Evolutionary conservation across 2,797 vertebrate genomes (phyloP), one percentile per base, ranked within the genome.

Genomic region (Melanotaenia trifasciata): DNA sequence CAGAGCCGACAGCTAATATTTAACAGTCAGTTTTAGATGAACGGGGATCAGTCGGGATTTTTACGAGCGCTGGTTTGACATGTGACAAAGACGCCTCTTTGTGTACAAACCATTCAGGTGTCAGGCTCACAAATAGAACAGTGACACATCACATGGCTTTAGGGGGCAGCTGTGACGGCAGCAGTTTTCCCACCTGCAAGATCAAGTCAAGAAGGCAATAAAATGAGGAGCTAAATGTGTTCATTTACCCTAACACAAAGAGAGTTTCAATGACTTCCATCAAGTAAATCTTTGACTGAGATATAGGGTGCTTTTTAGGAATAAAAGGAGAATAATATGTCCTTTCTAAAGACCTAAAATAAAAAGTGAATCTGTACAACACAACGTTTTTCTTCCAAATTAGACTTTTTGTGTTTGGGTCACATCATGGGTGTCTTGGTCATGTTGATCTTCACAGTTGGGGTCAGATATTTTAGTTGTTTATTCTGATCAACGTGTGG

Each of bases 111-210:
- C 86, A 84, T 89, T 93, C 85, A 92, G 79, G 81, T 81, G 74
- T 64, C 69, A 26, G 2, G 45, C 72, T 87, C 87, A 86, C 85
- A 93, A 94, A 95, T 92, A 94, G 91, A 88, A 78, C 74, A 2
- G 72, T 43, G 74, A 86, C 80, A 74, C 71, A 76, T 92, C 89
- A 89, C 85, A 53, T 89, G 91, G 63, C 60, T 58, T 10, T 38
- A 12, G 40, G 50, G 63, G 79, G 81, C 91, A 92, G 90, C 89
- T 91, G 88, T 59, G 66, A 58, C 10, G 58, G 57, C 69, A 61
- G 20, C 20, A 33, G 57, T 67, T 32, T 14, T 10, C 16, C 53
- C 62, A n/a, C 5, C 1, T 8, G 6, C 36, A 47, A 20, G 13
- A 35, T 69, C 3, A 1, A 12, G 5, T 61, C 26, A 45, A 70